These are phyloP conservation scores for Linyphia triangularis DNA, from an alignment of 2,888 invertebrate species.

Conservation along the genomic window DNA sequence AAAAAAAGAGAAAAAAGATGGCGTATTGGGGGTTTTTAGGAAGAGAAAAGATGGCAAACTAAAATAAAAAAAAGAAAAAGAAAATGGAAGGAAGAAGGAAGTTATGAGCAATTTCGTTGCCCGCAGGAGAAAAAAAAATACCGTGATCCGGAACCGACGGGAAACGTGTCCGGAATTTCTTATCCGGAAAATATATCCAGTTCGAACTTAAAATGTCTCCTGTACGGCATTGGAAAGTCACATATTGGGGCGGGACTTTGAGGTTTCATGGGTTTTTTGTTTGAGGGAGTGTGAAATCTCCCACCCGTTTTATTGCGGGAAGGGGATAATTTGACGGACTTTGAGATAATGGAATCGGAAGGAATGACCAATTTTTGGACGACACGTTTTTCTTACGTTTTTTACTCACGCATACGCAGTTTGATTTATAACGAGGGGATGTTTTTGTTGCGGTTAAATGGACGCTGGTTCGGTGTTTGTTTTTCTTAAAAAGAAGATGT, in stretches of 20 bases:
- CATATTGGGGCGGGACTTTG: not conserved
- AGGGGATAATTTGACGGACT: conserved; percentile 22
- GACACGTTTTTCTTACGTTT: not conserved
- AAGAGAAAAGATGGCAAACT: not conserved
- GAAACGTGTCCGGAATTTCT: conserved; percentile 43
- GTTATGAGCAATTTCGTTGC: conserved; percentile 35
- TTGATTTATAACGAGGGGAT: not conserved
- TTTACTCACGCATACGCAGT: not conserved
- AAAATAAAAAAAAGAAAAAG: not conserved
- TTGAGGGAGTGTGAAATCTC: not conserved
- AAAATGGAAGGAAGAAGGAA: not conserved
- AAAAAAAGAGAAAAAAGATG: conserved; percentile 13
- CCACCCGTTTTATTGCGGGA: conserved; percentile 10
- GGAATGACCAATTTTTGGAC: not conserved
- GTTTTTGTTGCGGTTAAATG: not conserved
- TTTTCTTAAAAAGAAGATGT: not conserved
- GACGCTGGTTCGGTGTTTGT: not conserved
- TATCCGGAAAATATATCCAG: conserved; percentile 38
- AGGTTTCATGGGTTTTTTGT: not conserved
- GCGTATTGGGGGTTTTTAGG: no score
- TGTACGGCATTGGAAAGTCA: not conserved
- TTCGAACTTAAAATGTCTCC: conserved; percentile 12
- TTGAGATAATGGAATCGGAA: conserved; percentile 18
- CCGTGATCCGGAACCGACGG: conserved; percentile 28
- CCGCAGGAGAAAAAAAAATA: conserved; percentile 5